phyloP scores from a whole-genome alignment of 2,888 invertebrate genomes.

The Erebia epiphron region DNA sequence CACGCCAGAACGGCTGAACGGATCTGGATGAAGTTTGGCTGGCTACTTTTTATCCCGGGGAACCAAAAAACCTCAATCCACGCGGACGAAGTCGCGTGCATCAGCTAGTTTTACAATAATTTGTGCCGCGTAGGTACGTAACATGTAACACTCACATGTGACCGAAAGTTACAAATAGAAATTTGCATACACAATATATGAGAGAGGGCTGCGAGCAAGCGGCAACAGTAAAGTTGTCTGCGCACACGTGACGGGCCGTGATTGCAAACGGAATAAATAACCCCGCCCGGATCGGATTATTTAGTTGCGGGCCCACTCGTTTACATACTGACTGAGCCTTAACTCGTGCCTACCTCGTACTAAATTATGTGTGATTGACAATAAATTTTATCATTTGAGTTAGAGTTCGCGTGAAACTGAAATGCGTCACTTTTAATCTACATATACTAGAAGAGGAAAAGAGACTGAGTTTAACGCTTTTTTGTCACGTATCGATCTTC shows the following conservation, averaged over 20 bases:
- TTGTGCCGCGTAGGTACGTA: too few relatives aligned
- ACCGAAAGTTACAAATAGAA: slow-evolving; percentile 31
- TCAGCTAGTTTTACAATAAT: too few relatives aligned
- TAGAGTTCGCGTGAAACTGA: background rate
- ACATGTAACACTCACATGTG: too few relatives aligned
- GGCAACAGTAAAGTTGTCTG: slow-evolving; percentile 43
- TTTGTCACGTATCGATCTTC: too few relatives aligned
- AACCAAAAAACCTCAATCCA: too few relatives aligned
- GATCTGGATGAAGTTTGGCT: too few relatives aligned
- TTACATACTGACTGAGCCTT: slow-evolving; percentile 7
- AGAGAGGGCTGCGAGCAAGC: slow-evolving; percentile 18
- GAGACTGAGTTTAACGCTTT: too few relatives aligned
- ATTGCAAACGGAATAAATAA: slow-evolving; percentile 47
- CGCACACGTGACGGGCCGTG: slow-evolving; percentile 44
- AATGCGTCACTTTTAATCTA: too few relatives aligned
- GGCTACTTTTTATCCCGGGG: too few relatives aligned
- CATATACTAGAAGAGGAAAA: too few relatives aligned
- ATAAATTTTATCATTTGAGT: background rate
- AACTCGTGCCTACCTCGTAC: slow-evolving; percentile 10
- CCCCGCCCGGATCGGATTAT: slow-evolving; percentile 37
- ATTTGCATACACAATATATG: slow-evolving; percentile 49
- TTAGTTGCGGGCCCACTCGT: slow-evolving; percentile 36
- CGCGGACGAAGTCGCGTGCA: too few relatives aligned
- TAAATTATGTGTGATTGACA: slow-evolving; percentile 32
- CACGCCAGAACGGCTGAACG: too few relatives aligned